A percentile compares a stretch with the other conserved stretches of the same genome.
Conservation (phyloP, 92 coral and sea anemone species). For the Muricea muricata region DNA sequence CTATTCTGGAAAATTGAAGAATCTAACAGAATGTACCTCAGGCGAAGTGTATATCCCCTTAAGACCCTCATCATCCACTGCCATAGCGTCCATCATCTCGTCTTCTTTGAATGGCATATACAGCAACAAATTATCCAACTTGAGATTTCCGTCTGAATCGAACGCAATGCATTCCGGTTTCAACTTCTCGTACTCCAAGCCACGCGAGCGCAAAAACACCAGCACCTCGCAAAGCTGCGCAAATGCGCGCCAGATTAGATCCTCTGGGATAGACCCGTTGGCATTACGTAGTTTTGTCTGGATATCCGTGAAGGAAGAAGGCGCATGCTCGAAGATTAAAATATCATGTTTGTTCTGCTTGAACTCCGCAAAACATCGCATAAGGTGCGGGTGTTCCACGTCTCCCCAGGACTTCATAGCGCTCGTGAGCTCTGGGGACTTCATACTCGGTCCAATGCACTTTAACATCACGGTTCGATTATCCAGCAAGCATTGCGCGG, state of each 20-base stretch:
- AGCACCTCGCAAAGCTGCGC: conserved; percentile 81
- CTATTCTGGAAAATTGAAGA: too few species aligned
- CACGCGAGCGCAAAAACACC: conserved; percentile 77
- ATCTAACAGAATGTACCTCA: conserved; percentile 51
- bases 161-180: conserved; percentile 85
- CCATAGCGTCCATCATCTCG: conserved; percentile 74
- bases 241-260: conserved; percentile 87
- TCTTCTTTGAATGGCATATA: conserved; percentile 68
- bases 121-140: conserved; percentile 87
- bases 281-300: conserved; percentile 63
- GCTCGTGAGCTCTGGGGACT: conserved; percentile 68
- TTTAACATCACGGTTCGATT: conserved; percentile 88
- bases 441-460: conserved; percentile 79
- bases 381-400: conserved; percentile 79
- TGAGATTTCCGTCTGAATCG: conserved; percentile 80
- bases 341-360: conserved; percentile 82
- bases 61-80: conserved; percentile 72
- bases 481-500: conserved; percentile 95
- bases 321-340: conserved; percentile 89
- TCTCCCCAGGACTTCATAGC: conserved; percentile 81
- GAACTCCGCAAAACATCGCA: conserved; percentile 67
- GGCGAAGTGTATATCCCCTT: conserved; percentile 88
- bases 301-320: conserved; percentile 76
- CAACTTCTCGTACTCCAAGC: conserved; percentile 71
- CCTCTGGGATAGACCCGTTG: conserved; percentile 77